phyloP scores from a whole-genome alignment of 2,888 invertebrate species.

The Phasia obesa region DNA sequence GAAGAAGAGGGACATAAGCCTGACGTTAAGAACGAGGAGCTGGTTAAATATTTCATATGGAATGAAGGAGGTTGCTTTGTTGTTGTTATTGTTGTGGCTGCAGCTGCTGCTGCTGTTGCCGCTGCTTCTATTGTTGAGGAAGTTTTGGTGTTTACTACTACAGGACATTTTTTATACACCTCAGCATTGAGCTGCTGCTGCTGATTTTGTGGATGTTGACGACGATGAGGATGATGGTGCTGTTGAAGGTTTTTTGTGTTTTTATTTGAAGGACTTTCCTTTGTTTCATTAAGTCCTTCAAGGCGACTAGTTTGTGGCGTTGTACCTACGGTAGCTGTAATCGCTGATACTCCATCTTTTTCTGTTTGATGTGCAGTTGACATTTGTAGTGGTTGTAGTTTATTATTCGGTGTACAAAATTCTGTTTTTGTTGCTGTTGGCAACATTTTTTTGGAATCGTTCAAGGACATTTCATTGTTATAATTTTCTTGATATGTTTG shows the following conservation, averaged over 20 bases:
- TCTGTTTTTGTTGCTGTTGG: constrained; percentile 29
- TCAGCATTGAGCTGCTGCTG: constrained; percentile 51
- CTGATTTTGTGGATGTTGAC: constrained; percentile 14
- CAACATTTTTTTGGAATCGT: constrained; percentile 48
- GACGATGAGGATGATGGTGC: constrained; percentile 47
- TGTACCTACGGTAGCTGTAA: constrained; percentile 48
- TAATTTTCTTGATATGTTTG: constrained; percentile 61
- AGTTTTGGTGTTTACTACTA: constrained; percentile 52
- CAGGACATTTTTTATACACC: constrained; percentile 54
- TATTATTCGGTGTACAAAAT: constrained; percentile 46
- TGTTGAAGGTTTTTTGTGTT: constrained; percentile 51
- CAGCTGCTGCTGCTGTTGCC: constrained; percentile 50
- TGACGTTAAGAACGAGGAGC: constrained; percentile 56
- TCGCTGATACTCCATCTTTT: constrained; percentile 51
- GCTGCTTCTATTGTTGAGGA: constrained; percentile 62
- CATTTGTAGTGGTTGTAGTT: constrained; percentile 59
- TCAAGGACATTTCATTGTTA: constrained; percentile 67
- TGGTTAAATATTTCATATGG: constrained; percentile 61
- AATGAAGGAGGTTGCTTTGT: constrained; percentile 61
- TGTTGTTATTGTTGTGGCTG: constrained; percentile 57
- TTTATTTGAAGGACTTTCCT: constrained; percentile 69
- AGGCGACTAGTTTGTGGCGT: constrained; percentile 72
- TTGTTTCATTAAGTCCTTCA: constrained; percentile 69
- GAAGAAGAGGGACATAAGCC: constrained; percentile 27
- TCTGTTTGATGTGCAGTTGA: constrained; percentile 69